Evolutionary conservation across 2,797 vertebrate genomes (phyloP).

Genomic region (Gadopsis marmoratus): DNA sequence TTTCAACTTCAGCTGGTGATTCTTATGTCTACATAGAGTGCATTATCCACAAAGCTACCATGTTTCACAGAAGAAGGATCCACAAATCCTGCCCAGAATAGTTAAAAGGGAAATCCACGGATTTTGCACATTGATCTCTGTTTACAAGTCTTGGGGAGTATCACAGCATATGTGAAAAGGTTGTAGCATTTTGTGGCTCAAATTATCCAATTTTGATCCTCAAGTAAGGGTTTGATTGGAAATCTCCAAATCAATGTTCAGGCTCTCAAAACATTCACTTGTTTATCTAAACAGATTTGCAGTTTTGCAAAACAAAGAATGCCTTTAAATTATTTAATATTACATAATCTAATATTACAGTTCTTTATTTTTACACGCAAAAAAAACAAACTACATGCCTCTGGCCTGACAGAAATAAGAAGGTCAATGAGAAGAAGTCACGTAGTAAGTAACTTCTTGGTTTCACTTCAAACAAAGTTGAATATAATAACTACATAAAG

Average conservation of each 20-base stretch:
- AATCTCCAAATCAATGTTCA: neutral
- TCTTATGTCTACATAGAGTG: neutral
- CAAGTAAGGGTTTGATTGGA: too few relatives aligned
- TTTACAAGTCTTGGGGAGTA: neutral
- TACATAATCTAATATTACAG: neutral
- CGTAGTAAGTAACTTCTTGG: neutral
- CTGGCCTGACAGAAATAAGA: neutral
- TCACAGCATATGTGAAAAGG: too few relatives aligned
- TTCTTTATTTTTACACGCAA: neutral
- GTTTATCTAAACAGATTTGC: neutral
- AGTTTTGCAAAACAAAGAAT: neutral
- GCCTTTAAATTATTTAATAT: neutral
- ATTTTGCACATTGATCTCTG: neutral
- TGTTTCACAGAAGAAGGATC: neutral
- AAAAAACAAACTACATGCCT: neutral
- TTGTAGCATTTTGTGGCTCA: too few relatives aligned
- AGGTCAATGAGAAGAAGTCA: neutral
- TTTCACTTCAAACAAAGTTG: neutral
- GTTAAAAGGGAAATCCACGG: neutral
- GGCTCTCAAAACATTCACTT: neutral
- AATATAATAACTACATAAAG: neutral
- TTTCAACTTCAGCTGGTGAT: neutral
- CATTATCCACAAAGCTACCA: neutral
- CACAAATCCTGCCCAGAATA: neutral
- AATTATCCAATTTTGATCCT: too few relatives aligned